Conservation (phyloP, 2,888 invertebrate species). For the Laothoe populi region DNA sequence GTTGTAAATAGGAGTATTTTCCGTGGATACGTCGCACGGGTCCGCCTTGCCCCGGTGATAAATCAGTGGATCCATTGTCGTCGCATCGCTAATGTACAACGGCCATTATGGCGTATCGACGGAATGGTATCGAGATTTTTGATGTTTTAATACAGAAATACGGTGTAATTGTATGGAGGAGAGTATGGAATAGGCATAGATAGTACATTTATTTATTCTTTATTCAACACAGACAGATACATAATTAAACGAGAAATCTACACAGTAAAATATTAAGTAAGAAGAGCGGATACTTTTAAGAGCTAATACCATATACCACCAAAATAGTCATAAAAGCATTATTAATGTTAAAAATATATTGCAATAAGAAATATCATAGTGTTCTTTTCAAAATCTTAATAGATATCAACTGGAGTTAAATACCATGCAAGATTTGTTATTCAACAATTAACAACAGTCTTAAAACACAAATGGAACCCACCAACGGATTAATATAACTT, state of each 20-base stretch:
- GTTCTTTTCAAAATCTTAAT: too few relatives aligned
- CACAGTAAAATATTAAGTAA: too few relatives aligned
- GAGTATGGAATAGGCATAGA: not conserved
- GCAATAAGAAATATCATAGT: too few relatives aligned
- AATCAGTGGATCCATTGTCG: constrained; percentile 70
- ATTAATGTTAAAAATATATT: too few relatives aligned
- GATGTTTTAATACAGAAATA: constrained; percentile 12
- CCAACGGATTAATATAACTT: not conserved
- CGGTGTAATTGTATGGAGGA: not conserved
- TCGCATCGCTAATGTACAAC: constrained; percentile 66
- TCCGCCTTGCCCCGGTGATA: constrained; percentile 67
- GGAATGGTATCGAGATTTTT: not conserved
- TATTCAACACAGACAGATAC: too few relatives aligned
- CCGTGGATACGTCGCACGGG: constrained; percentile 65
- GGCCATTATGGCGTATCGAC: constrained; percentile 50
- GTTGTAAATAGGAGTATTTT: constrained; percentile 50
- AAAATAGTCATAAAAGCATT: too few relatives aligned
- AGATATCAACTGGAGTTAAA: too few relatives aligned
- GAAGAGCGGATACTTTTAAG: too few relatives aligned
- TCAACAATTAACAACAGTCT: not conserved
- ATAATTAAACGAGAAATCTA: too few relatives aligned
- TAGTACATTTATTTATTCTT: too few relatives aligned
- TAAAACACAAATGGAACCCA: not conserved
- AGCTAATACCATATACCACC: too few relatives aligned
- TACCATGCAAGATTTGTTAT: too few relatives aligned